These are phyloP conservation scores for Acrocephalus arundinaceus DNA, from an alignment of 2,113 vertebrate species.

Conservation along the genomic window DNA sequence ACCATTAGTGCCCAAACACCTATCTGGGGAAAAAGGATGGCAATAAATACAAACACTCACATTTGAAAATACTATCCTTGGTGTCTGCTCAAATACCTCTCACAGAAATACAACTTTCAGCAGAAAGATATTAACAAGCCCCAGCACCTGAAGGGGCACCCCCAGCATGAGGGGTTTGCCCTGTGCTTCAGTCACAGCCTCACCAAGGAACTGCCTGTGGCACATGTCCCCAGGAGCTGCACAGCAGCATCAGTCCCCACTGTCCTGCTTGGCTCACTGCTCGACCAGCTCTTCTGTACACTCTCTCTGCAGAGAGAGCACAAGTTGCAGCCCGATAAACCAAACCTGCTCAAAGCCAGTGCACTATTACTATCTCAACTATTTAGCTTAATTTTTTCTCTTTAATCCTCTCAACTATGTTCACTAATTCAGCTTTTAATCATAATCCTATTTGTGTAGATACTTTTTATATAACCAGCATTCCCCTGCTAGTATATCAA, in stretches of 20 bases:
- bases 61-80: background rate
- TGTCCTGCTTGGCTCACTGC: background rate
- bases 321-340: background rate
- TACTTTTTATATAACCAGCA: background rate
- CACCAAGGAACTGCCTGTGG: accelerated
- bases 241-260: background rate
- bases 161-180: background rate
- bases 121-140: background rate
- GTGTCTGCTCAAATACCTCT: background rate
- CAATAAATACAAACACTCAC: background rate
- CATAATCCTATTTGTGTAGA: slow-evolving; percentile 9
- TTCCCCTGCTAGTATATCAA: background rate
- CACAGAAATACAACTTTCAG: background rate
- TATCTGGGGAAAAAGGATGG: background rate
- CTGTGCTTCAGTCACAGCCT: background rate
- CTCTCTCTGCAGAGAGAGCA: background rate
- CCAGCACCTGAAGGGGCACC: background rate
- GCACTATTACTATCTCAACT: background rate
- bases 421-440: slow-evolving; percentile 42
- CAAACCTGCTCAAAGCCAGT: background rate
- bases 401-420: slow-evolving; percentile 42
- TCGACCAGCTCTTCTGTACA: accelerated
- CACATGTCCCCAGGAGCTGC: background rate
- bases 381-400: slow-evolving; percentile 10
- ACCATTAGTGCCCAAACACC: background rate